A percentile compares a stretch with the other conserved stretches of the same genome.
Evolutionary conservation across 2,113 vertebrate species (phyloP).

Genomic region (Zootoca vivipara): DNA sequence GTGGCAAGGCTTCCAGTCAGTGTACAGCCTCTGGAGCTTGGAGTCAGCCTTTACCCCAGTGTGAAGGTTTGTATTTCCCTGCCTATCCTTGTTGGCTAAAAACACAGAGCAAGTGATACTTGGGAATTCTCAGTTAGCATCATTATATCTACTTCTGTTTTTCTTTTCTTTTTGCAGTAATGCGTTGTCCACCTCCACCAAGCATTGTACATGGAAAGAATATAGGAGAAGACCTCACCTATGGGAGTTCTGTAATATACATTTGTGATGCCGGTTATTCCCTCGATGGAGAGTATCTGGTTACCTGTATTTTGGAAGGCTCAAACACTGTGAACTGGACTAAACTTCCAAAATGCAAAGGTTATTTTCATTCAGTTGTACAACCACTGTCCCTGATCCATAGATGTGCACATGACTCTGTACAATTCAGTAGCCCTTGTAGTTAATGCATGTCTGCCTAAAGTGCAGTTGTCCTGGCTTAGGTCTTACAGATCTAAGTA

Average conservation of each 20-base stretch:
- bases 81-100: background rate
- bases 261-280: constrained; percentile 15
- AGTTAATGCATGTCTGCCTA: background rate
- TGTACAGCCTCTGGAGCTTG: constrained; percentile 56
- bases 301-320: background rate
- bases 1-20: constrained; percentile 46
- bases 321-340: background rate
- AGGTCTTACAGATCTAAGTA: too few relatives aligned
- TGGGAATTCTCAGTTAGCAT: background rate
- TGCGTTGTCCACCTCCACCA: constrained; percentile 43
- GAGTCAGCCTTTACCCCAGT: constrained; percentile 40
- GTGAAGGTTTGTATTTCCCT: constrained; percentile 50
- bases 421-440: background rate
- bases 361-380: background rate
- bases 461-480: too few relatives aligned
- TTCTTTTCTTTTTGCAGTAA: constrained; percentile 11
- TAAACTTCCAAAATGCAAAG: constrained; percentile 16
- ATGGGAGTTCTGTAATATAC: background rate
- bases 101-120: background rate
- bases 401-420: background rate
- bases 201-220: background rate
- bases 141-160: too few relatives aligned
- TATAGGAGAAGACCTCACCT: background rate
- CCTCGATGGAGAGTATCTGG: background rate
- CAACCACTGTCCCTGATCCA: background rate